Evolutionary conservation across 2,888 invertebrate genomes (phyloP).

Genomic region (Erannis defoliaria): DNA sequence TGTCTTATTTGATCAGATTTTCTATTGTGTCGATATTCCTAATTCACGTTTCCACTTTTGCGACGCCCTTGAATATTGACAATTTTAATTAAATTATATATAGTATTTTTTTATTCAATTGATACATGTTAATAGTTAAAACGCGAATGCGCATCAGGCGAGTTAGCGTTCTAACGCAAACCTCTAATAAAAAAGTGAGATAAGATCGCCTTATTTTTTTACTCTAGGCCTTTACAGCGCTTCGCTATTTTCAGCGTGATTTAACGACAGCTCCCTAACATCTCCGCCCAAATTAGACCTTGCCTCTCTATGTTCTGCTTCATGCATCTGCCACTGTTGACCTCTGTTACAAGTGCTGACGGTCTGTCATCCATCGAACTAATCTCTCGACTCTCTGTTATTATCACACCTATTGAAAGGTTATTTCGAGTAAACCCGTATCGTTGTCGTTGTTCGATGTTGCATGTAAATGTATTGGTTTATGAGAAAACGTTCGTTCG

Average conservation of each 20-base stretch:
- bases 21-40: too few species aligned
- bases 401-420: conserved; percentile 4
- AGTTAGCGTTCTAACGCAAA: too few species aligned
- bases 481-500: conserved; percentile 26
- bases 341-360: conserved; percentile 11
- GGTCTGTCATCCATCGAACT: conserved; percentile 2
- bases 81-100: too few species aligned
- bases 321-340: conserved; percentile 34
- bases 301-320: conserved; percentile 34
- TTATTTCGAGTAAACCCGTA: conserved; percentile 9
- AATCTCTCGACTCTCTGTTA: neutral
- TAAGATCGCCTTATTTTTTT: too few species aligned
- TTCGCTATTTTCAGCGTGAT: neutral
- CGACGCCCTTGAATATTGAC: too few species aligned
- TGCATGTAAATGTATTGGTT: conserved; percentile 64
- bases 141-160: too few species aligned
- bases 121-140: too few species aligned
- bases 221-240: too few species aligned
- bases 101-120: too few species aligned
- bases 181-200: too few species aligned
- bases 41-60: too few species aligned
- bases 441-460: conserved; percentile 61
- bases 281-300: conserved; percentile 22
- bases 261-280: neutral
- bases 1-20: too few species aligned